Evolutionary conservation across 1,140 invertebrate species (phyloP), one percentile per base, ranked within the genome.

Genomic region (Drosophila seguyi): DNA sequence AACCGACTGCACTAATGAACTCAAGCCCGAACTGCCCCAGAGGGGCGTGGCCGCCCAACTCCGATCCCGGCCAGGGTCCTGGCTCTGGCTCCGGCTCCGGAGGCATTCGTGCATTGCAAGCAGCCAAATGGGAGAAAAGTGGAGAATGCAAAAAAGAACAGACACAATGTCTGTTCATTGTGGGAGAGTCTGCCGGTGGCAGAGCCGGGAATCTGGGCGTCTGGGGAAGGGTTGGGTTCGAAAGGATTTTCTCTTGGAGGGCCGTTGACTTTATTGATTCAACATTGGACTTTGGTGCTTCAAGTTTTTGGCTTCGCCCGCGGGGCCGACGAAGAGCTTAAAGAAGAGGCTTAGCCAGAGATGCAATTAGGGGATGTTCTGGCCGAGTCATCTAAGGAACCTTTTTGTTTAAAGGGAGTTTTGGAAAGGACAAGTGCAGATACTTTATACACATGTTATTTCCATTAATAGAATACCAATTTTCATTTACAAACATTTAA

Each of bases 1-100:
- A 84, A 90, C 84, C 80, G 77, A 77, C 77, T 88, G 84, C 84
- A 88, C 85, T 90, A 88, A 88, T 88, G 81, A 88, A 87, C 83
- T 84, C 80, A 41, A 83, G 75, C 67, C 66, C 52, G 38, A 59
- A 56, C 48, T 82, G 69, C 36, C 73, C 48, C 29, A 45, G 44
- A n/a, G 47, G 31, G 56, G 38, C 36, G 56, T 20, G 52, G 25
- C 31, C 41, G 20, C 45, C 59, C 60, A 16, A 20, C 45, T 29
- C n/a, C 27, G 27, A 39, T 66, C 68, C 52, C 18, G 41, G 18
- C 25, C 63, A 34, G 50, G 27, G 68, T 39, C 38, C 63, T 47
- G 59, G 58, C 59, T 77, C 55, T 42, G 27, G 68, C 34, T 31
- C 63, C 44, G 59, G 58, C 59, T 77, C 55, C 50, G 42, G 50